phyloP scores from a whole-genome alignment of 2,888 invertebrate genomes.

The Tiphia femorata region DNA sequence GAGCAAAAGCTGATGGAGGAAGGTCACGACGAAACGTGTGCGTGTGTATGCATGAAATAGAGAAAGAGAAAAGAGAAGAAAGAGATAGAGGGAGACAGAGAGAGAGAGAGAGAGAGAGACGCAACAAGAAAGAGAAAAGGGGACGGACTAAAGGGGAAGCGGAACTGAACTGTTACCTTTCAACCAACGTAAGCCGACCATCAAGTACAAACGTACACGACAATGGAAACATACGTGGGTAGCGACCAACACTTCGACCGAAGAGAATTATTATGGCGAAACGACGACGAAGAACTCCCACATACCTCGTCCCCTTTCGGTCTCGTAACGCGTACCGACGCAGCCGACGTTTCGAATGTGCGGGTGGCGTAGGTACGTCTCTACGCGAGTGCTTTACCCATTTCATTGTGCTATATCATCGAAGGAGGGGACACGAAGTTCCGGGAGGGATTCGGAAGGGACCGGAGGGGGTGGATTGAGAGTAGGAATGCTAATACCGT shows the following conservation, averaged over 20 bases:
- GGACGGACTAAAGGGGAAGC: constrained; percentile 6
- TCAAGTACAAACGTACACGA: constrained; percentile 41
- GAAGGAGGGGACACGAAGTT: constrained; percentile 51
- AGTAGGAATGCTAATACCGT: constrained; percentile 56
- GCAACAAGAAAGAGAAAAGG: too few species aligned
- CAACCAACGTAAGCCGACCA: constrained; percentile 40
- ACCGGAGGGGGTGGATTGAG: too few species aligned
- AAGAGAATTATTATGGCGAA: constrained; percentile 51
- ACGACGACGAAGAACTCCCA: constrained; percentile 49
- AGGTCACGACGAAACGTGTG: too few species aligned
- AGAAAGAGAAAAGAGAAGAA: constrained; percentile 6
- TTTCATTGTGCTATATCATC: constrained; percentile 33
- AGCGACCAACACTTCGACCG: constrained; percentile 34
- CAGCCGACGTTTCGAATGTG: neutral
- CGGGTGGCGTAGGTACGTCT: constrained; percentile 21
- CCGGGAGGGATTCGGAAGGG: too few species aligned
- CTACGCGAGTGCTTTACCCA: neutral
- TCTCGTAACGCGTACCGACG: constrained; percentile 17
- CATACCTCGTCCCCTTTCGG: constrained; percentile 38
- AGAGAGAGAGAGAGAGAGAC: too few species aligned
- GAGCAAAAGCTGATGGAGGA: too few species aligned
- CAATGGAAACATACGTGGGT: constrained; percentile 29
- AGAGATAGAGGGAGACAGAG: too few species aligned
- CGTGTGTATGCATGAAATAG: too few species aligned
- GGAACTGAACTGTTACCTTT: constrained; percentile 50